Percentiles rank a stretch among this genome's conserved stretches.
Evolutionary conservation across 2,888 invertebrate species (phyloP).

Genomic region (Chrysomela aeneicollis): DNA sequence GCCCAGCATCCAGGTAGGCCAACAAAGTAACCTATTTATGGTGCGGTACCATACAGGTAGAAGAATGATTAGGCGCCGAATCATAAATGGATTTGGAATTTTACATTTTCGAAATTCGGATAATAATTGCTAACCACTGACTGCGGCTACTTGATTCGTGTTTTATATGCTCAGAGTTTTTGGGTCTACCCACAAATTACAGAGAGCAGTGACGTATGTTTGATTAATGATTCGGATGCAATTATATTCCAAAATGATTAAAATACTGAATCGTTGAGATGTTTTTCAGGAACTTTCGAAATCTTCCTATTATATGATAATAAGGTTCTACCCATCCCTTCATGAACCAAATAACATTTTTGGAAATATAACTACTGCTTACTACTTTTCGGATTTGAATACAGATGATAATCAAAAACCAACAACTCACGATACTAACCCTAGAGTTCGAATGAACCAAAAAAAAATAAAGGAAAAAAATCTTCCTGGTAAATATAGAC

Average conservation of each 20-base stretch:
- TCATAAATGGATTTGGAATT: slow-evolving; percentile 50
- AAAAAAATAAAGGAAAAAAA: too few species aligned
- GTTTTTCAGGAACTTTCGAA: background rate
- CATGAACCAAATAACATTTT: too few species aligned
- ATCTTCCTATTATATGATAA: too few species aligned
- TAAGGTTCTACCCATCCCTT: too few species aligned
- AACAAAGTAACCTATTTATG: slow-evolving; percentile 33
- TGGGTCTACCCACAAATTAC: slow-evolving; percentile 52
- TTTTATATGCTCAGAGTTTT: slow-evolving; percentile 49
- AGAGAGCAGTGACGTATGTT: slow-evolving; percentile 53
- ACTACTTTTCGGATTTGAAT: too few species aligned
- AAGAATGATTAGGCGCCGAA: slow-evolving; percentile 54
- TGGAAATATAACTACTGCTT: too few species aligned
- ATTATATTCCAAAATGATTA: slow-evolving; percentile 23
- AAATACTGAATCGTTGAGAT: background rate
- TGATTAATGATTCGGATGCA: slow-evolving; percentile 53
- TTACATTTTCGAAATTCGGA: slow-evolving; percentile 48
- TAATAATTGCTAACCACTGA: slow-evolving; percentile 52
- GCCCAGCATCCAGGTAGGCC: slow-evolving; percentile 18
- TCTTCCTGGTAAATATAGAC: too few species aligned
- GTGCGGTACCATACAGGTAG: slow-evolving; percentile 43
- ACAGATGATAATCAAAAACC: too few species aligned
- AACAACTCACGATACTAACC: too few species aligned
- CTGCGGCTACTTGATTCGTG: slow-evolving; percentile 53
- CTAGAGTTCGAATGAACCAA: too few species aligned